A percentile compares a stretch with the other conserved stretches of the same genome.
Evolutionary conservation across 2,797 vertebrate genomes (phyloP).

Genomic region (Amblyopsis hoosieri): DNA sequence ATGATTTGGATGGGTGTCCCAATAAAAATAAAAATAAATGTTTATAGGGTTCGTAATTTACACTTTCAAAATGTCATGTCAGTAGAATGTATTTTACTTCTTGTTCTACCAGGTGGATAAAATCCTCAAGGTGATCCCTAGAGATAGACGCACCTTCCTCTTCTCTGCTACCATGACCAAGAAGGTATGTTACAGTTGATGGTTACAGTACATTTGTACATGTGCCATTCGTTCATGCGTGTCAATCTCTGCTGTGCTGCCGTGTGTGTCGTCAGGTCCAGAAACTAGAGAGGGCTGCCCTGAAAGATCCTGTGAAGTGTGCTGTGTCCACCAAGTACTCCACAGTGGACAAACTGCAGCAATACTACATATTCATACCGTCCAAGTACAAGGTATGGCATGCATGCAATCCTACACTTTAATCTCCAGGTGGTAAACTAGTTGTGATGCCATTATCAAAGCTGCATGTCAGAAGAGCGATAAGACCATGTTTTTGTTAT

Average conservation of each 20-base stretch:
- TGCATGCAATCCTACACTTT: neutral
- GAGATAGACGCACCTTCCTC: slow-evolving; percentile 91
- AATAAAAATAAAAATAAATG: no score
- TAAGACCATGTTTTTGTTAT: no score
- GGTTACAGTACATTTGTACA: no score
- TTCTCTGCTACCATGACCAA: slow-evolving; percentile 99
- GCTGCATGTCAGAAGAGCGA: no score
- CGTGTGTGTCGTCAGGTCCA: slow-evolving; percentile 82
- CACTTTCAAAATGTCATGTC: neutral
- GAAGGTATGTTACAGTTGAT: slow-evolving; percentile 80
- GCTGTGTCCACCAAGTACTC: slow-evolving; percentile 95
- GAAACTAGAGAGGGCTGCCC: slow-evolving; percentile 93
- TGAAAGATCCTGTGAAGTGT: slow-evolving; percentile 95
- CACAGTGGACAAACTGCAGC: slow-evolving; percentile 96
- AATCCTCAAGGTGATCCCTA: slow-evolving; percentile 95
- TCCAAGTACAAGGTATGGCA: slow-evolving; percentile 92
- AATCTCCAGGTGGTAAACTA: neutral
- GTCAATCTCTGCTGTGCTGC: neutral
- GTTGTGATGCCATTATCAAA: no score
- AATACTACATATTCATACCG: slow-evolving; percentile 95
- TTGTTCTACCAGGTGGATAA: slow-evolving; percentile 89
- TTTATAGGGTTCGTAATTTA: neutral
- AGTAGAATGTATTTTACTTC: neutral
- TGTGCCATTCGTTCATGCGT: no score
- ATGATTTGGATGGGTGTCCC: no score